Base-by-base conservation (phyloP, 2,888 invertebrate species). In the Pyrocoelia pectoralis region DNA sequence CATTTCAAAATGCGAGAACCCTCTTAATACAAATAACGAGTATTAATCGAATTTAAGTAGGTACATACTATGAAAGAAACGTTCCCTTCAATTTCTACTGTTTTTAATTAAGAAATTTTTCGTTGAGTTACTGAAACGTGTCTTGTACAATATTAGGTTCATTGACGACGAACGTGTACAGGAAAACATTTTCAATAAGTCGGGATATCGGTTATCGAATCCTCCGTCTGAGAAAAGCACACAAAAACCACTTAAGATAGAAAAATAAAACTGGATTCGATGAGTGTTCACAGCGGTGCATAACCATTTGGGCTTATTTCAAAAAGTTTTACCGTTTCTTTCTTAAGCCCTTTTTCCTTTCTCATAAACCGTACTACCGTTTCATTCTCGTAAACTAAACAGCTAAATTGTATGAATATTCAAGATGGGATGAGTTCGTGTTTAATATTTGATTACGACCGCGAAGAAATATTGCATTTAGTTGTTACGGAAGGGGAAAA, bases 181-280 rank as follows among this genome's bases (percentile, higher is more conserved):
- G 68, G 66, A 70, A 68, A 70, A 63, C 66, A 68, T 70, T 67
- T 68, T 64, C 65, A 69, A 69, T 72, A 72, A 72, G 68, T 69
- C 67, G 61, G 70, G 71, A 72, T 72, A 72, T 73, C 72, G 73
- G 71, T 72, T 71, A 72, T 70, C 67, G 70, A 68, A 64, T 58
- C 64, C 61, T 64, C 58, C 58, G 61, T 66, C 49, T 68, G 64
- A 41, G 70, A 68, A 71, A 71, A 71, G 65, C 70, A 70, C 68
- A 71, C 70, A 71, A 66, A 70, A 68, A 69, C 68, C 71, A 71
- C 71, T 71, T 71, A 71, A 57, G 60, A 52, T 57, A 59, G 57
- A 61, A 65, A 61, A 65, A 60, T 61, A 65, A 61, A 57, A 65
- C 61, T 57, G 57, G 56, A 54, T 43, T 57, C 51, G 53, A 54